These are phyloP conservation scores for Garrulus glandarius DNA, from an alignment of 2,797 vertebrate genomes.

Conservation along the genomic window DNA sequence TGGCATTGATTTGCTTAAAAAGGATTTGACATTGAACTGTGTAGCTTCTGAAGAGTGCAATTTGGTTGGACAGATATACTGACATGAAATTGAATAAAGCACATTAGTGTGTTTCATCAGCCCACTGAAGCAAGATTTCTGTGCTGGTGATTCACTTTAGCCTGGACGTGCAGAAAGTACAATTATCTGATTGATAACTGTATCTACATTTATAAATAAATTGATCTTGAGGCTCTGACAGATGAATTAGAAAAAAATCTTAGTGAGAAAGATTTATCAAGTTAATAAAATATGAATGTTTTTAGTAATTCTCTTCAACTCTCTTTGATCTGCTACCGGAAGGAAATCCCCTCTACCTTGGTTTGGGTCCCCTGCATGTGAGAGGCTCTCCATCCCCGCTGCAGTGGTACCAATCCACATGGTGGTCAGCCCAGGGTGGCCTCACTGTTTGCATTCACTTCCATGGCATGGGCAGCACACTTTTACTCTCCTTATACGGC, in stretches of 20 bases:
- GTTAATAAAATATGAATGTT: background rate
- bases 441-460: background rate
- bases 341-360: background rate
- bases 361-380: background rate
- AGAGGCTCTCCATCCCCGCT: background rate
- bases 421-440: background rate
- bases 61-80: background rate
- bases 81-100: background rate
- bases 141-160: background rate
- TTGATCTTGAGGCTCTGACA: background rate
- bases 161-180: background rate
- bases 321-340: background rate
- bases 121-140: background rate
- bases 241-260: background rate
- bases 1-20: background rate
- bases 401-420: background rate
- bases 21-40: background rate
- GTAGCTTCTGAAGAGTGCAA: background rate
- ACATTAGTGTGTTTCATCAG: background rate
- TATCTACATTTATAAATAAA: background rate
- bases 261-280: background rate
- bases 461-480: fast-evolving
- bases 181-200: background rate
- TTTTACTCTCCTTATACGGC: background rate
- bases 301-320: background rate